A percentile compares a stretch with the other conserved stretches of the same genome.
Conservation (phyloP, 2,113 vertebrate genomes). For the Syngnathus typhle region DNA sequence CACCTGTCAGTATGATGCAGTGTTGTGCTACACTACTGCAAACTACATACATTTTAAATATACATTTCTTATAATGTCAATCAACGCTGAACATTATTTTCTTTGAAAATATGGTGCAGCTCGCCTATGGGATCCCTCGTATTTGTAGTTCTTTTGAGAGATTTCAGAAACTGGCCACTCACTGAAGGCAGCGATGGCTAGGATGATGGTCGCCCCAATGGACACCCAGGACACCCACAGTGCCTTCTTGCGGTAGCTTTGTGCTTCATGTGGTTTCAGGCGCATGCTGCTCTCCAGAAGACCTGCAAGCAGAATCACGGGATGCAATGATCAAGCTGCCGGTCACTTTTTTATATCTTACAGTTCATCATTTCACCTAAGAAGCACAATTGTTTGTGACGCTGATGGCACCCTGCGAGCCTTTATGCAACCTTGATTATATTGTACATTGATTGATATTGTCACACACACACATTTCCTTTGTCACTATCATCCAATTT, state of each 20-base stretch:
- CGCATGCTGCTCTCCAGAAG: conserved; percentile 96
- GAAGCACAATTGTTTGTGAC: too few relatives aligned
- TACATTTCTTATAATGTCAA: background rate
- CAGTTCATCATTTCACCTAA: background rate
- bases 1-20: background rate
- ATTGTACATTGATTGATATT: too few relatives aligned
- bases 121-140: background rate
- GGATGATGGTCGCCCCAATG: conserved; percentile 85
- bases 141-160: background rate
- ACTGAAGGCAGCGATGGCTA: conserved; percentile 95
- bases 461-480: too few relatives aligned
- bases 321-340: background rate
- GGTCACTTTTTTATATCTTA: background rate
- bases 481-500: too few relatives aligned
- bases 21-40: background rate
- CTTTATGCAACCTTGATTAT: background rate
- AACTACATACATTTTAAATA: background rate
- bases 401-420: background rate
- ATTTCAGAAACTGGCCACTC: conserved; percentile 65
- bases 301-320: conserved; percentile 69
- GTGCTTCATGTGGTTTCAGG: conserved; percentile 98
- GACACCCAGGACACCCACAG: conserved; percentile 96
- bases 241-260: conserved; percentile 95
- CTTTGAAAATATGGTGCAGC: background rate
- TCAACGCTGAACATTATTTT: background rate